These are phyloP conservation scores for Sceliomorpha sp. DNA, from an alignment of 2,888 invertebrate genomes.

Conservation along the genomic window DNA sequence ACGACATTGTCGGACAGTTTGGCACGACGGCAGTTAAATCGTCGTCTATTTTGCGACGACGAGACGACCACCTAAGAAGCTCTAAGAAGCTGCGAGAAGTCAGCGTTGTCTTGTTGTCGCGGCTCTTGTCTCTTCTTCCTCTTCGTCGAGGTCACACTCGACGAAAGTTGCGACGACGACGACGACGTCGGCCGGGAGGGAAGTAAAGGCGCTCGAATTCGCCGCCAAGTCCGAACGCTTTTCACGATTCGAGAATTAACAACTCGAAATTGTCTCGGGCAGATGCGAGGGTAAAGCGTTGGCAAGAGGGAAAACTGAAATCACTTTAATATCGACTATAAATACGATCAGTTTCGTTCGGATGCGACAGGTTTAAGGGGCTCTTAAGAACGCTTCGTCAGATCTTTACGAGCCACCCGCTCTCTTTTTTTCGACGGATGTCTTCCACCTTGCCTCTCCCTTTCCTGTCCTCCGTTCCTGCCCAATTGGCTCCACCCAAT, in stretches of 20 bases:
- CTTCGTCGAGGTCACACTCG: conserved; percentile 9
- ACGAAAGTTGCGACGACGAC: not conserved
- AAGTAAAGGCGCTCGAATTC: conserved; percentile 24
- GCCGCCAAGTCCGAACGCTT: conserved; percentile 19
- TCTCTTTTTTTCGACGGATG: no score
- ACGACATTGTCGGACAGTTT: conserved; percentile 40
- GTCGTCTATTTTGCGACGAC: conserved; percentile 52
- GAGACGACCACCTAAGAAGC: conserved; percentile 55
- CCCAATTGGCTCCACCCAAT: no score
- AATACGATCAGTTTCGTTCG: conserved; percentile 3
- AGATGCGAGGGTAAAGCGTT: conserved; percentile 11
- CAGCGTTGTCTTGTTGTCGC: conserved; percentile 12
- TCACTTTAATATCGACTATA: conserved; percentile 12
- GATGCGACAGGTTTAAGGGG: conserved; percentile 2
- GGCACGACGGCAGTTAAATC: conserved; percentile 38
- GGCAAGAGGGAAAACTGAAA: not conserved
- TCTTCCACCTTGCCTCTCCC: no score
- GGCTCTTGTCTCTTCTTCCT: conserved; percentile 26
- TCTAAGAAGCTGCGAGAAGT: conserved; percentile 31
- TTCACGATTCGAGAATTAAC: conserved; percentile 16
- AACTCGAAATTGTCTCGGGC: conserved; percentile 27
- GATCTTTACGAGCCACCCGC: conserved; percentile 1
- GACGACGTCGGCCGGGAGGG: conserved; percentile 24
- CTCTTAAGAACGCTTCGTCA: conserved; percentile 2
- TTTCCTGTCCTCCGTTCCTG: no score